phyloP scores from a whole-genome alignment of 1,140 invertebrate genomes.

The Onthophagus taurus region DNA sequence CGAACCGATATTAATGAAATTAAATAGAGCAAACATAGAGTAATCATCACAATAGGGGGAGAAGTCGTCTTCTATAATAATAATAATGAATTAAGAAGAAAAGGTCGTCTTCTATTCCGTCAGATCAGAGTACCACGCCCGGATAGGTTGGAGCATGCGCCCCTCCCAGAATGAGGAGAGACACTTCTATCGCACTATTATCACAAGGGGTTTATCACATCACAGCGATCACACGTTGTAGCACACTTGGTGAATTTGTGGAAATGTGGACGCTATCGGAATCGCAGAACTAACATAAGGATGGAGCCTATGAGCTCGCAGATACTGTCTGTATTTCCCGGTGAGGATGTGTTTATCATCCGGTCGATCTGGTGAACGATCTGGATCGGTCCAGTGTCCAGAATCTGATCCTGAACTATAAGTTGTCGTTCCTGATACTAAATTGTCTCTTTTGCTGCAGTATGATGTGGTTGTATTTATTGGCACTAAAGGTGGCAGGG shows the following conservation, averaged over 20 bases:
- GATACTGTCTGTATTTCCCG: constrained; percentile 46
- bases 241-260: constrained; percentile 46
- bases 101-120: constrained; percentile 19
- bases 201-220: constrained; percentile 35
- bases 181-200: constrained; percentile 30
- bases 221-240: constrained; percentile 46
- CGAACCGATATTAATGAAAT: too few species aligned
- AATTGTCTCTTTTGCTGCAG: constrained; percentile 22
- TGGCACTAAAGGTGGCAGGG: constrained; percentile 40
- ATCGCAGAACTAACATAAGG: constrained; percentile 42
- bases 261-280: constrained; percentile 39
- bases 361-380: constrained; percentile 32
- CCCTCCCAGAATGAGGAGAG: background rate
- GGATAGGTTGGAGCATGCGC: constrained; percentile 29
- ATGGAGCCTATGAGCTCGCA: constrained; percentile 44
- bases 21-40: too few species aligned
- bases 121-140: constrained; percentile 37
- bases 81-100: too few species aligned
- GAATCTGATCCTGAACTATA: constrained; percentile 28
- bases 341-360: constrained; percentile 40
- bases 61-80: too few species aligned
- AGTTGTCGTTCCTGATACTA: constrained; percentile 24
- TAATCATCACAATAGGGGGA: too few species aligned
- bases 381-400: constrained; percentile 33
- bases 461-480: constrained; percentile 38